phyloP scores from a whole-genome alignment of 2,888 invertebrate species.

The Eledona agricola region DNA sequence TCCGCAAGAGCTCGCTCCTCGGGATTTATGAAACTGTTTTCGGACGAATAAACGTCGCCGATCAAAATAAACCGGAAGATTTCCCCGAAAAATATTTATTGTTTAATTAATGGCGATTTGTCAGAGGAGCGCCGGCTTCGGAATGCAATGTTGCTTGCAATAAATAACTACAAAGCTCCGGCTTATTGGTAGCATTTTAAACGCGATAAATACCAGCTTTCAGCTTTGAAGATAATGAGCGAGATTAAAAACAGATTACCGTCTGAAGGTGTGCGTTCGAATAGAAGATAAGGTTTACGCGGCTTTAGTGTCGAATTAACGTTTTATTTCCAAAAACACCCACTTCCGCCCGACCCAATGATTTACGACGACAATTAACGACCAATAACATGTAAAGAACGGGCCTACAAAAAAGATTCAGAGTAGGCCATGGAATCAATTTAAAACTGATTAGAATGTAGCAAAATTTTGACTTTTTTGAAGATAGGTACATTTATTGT shows the following conservation, averaged over 20 bases:
- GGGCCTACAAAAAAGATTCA: no score
- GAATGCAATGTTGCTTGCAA: conserved; percentile 43
- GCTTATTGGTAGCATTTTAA: conserved; percentile 43
- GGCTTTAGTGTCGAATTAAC: no score
- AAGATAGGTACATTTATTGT: no score
- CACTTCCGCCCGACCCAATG: no score
- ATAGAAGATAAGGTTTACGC: conserved; percentile 19
- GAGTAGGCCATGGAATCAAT: no score
- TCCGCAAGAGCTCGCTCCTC: conserved; percentile 20
- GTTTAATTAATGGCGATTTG: conserved; percentile 46
- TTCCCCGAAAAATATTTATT: conserved; percentile 42
- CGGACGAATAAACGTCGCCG: conserved; percentile 24
- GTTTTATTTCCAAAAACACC: no score
- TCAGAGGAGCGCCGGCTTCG: conserved; percentile 38
- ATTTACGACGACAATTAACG: no score
- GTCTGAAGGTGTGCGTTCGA: conserved; percentile 12
- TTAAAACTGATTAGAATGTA: no score
- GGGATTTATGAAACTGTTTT: conserved; percentile 33
- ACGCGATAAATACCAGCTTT: conserved; percentile 42
- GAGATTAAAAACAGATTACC: conserved; percentile 44
- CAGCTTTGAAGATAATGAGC: conserved; percentile 40
- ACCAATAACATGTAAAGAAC: no score
- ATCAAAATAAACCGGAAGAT: conserved; percentile 33
- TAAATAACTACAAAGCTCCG: conserved; percentile 41
- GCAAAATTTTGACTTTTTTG: no score